Base-by-base conservation (phyloP, 2,113 vertebrate genomes). In the Nerophis ophidion region DNA sequence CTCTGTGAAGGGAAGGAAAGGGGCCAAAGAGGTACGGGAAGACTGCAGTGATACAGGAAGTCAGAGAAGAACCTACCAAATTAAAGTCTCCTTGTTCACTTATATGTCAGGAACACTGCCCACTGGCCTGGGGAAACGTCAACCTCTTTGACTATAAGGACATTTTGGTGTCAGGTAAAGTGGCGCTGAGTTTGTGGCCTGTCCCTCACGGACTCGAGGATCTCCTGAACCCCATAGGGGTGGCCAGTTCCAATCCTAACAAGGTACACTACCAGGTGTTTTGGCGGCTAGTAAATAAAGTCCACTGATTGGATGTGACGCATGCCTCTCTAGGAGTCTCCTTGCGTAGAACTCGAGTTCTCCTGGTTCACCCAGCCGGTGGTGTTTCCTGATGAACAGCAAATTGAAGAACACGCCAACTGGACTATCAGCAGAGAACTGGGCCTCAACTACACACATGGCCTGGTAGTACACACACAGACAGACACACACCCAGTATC, bases 131-230 rank as follows among this genome's bases (percentile, higher is more conserved):
- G 95, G 95, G 95, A 60, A 98, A 97, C 63, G 94, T 97, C 70
- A 98, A 97, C 76, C 88, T 97, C 61, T 97, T 98, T 82, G 95
- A 98, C 89, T 98, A 97, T 60, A 94, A 92, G 47, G 92, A 96
- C 81, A 92, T 94, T 52, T 88, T 98, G 51, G 95, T 97, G 38
- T 94, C 91, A 68, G 95, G 95, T 61, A 98, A 98, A 89, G 93
- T 96, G 91, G 93, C 96, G 72, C 88, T 98, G 69, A 93, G 96
- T 83, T 90, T 98, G 65, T 98, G 95, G 89, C 87, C 89, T 0
- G 88, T 90, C 8, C 88, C 89, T 65, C 89, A 91, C 0, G 89
- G 89, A 0, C 78, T 89, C 0, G 89, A 91, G 56, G 88, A 90
- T 52, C 81, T 89, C 5, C 80, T 90, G 16, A 89, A 91, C 33